Evolutionary conservation across 2,797 vertebrate species (phyloP).

Genomic region (Synanceia verrucosa): DNA sequence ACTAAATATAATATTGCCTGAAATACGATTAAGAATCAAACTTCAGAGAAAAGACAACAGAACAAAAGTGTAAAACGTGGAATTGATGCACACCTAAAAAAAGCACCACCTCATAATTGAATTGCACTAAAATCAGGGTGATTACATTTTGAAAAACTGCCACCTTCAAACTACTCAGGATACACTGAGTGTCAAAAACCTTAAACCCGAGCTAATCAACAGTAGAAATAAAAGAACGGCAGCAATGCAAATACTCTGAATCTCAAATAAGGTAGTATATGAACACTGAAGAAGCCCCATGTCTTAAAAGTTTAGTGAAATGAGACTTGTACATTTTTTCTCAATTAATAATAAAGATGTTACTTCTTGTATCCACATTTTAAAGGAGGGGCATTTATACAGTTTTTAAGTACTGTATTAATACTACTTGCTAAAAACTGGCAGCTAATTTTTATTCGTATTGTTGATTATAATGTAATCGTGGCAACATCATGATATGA

Average conservation of each 20-base stretch:
- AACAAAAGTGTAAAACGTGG: neutral
- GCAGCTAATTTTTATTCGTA: too few species aligned
- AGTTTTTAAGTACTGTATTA: neutral
- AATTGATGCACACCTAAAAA: neutral
- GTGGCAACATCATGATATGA: too few species aligned
- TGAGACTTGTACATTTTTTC: neutral
- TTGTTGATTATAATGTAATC: too few species aligned
- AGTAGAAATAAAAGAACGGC: neutral
- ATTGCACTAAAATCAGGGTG: too few species aligned
- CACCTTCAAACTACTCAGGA: neutral
- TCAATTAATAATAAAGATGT: neutral
- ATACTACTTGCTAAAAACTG: neutral
- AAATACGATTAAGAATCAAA: neutral
- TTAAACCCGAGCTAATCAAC: neutral
- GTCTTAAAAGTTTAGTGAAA: neutral
- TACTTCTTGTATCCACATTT: neutral
- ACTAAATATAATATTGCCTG: neutral
- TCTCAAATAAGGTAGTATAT: neutral
- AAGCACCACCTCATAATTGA: neutral
- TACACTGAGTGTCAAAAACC: neutral
- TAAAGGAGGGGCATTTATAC: neutral
- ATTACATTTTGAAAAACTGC: neutral
- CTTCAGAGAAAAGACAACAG: neutral
- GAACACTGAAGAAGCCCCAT: neutral
- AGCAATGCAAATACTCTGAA: neutral